Base-by-base conservation (phyloP, 2,113 vertebrate genomes). In the Rostratula benghalensis region DNA sequence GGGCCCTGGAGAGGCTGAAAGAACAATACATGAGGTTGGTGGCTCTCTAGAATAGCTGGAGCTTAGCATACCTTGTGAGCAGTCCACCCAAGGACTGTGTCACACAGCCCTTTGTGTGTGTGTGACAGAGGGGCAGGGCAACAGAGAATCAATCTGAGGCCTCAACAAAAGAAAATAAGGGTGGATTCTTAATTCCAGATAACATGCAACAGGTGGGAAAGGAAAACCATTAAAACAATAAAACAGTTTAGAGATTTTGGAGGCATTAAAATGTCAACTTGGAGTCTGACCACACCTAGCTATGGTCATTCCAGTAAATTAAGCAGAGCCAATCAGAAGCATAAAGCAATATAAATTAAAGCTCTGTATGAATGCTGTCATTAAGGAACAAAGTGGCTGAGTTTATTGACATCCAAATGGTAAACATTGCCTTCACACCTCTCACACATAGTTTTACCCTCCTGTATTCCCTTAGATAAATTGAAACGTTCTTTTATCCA, bases 1-100 rank as follows among this genome's bases (percentile, higher is more conserved):
- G 43, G 20, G n/a, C 37, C n/a, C 46, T 69, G 46, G 31, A 95
- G 51, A 54, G 45, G 37, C 0, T 53, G 45, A 53, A 85, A 48
- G 53, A 91, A 65, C 39, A 77, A 25, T 0, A 1, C 0, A 2
- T 57, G 45, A 51, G 2, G 10, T 16, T 63, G 46, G 70, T 15
- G 79, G 51, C 59, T 77, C 31, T 43, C 37, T 30, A 30, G 18
- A 73, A 63, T 1, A 67, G 35, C 56, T 89, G 51, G 35, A 4
- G 10, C 39, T 41, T 61, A 87, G 74, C 24, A 27, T 12, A 6
- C 19, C 57, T 37, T 1, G 1, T 23, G 24, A 75, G n/a, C 41
- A 53, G 31, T 25, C 35, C 37, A 59, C 57, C 28, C 20, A 33
- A 64, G 53, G 28, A 16, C 14, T 19, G 35, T 9, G n/a, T 71